phyloP scores from a whole-genome alignment of 2,888 invertebrate genomes.

The Hemaris fuciformis region DNA sequence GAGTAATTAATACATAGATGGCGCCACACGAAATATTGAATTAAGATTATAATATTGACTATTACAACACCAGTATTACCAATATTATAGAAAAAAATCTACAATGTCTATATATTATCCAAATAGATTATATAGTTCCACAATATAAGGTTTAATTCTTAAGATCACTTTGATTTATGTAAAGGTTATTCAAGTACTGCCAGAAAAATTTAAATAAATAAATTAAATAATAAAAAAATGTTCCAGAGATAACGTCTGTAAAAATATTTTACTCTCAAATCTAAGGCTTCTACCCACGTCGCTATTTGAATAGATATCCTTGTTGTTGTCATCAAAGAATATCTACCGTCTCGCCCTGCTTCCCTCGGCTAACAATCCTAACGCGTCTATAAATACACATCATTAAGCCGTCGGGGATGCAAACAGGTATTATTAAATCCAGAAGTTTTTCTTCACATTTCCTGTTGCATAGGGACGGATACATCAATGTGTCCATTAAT shows the following conservation, averaged over 20 bases:
- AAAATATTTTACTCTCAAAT: neutral
- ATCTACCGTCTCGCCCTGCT: neutral
- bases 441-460: slow-evolving; percentile 30
- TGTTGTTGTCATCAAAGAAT: neutral
- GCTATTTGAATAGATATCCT: neutral
- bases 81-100: too few relatives aligned
- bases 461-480: slow-evolving; percentile 40
- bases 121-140: too few relatives aligned
- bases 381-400: slow-evolving; percentile 47
- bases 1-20: too few relatives aligned
- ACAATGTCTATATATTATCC: too few relatives aligned
- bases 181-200: too few relatives aligned
- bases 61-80: too few relatives aligned
- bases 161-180: too few relatives aligned
- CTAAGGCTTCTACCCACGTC: neutral
- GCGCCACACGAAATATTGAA: too few relatives aligned
- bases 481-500: slow-evolving; percentile 74
- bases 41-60: too few relatives aligned
- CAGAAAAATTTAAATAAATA: neutral
- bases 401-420: slow-evolving; percentile 45
- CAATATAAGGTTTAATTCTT: too few relatives aligned
- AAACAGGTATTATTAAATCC: slow-evolving; percentile 40
- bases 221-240: neutral
- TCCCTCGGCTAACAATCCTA: neutral
- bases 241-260: neutral